Base-by-base conservation (phyloP, 2,888 invertebrate genomes). In the Drosophila barbarae region DNA sequence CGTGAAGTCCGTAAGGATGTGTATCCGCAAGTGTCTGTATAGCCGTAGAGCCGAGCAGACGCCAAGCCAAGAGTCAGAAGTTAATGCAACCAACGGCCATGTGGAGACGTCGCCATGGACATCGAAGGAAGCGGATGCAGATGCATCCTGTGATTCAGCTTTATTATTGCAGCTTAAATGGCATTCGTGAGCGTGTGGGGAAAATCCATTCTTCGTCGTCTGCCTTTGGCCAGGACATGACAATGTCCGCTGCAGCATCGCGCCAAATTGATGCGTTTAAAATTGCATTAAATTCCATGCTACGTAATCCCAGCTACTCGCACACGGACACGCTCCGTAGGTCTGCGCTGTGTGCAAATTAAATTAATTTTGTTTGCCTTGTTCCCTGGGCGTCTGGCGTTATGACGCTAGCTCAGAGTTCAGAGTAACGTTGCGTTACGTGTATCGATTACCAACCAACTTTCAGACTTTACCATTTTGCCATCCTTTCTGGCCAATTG, bases 141-240 rank as follows among this genome's bases (percentile, higher is more conserved):
- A 57, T 64, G 49, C 60, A 56, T 46, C 60, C 73, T 46, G 55
- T 36, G 38, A 59, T 50, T 52, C 57, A 60, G 65, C 59, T 71
- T 70, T 77, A 71, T 76, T 83, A 70, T 75, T 61, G 64, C 69
- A 67, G 77, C 71, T 83, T 80, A 77, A 75, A 68, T 57, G 61
- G 56, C 53, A 66, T 64, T 69, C 60, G 66, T 56, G 49, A 47
- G 50, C 52, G 47, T 44, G 23, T 50, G 42, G 30, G 53, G 8
- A 32, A 32, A 47, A 32, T 30, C 15, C 46, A 13, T 18, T 46
- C 68, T 74, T 59, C 71, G 69, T 74, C 68, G 47, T 57, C 28
- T 21, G 57, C 50, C 52, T 53, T 67, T 57, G 50, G 50, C 57
- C 46, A 69, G 64, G 59, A 68, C 52, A 46, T 46, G 71, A 54